A percentile compares a stretch with the other conserved stretches of the same genome.
phyloP scores from a whole-genome alignment of 2,888 invertebrate species.

The Ramazzottius varieornatus region DNA sequence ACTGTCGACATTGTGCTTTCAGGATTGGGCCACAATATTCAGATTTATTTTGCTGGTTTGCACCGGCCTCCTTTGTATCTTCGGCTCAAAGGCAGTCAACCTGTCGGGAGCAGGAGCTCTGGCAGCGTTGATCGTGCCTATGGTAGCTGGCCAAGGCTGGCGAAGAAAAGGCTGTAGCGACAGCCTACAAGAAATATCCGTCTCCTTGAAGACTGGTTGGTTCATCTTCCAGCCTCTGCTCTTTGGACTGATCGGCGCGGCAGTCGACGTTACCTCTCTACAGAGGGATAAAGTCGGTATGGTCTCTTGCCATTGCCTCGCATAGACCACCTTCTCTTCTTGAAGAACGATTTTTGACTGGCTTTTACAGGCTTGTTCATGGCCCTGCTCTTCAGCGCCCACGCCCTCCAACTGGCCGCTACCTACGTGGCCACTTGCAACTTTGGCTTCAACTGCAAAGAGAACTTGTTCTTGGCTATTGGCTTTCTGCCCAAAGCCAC shows the following conservation, averaged over 20 bases:
- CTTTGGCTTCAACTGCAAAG: background rate
- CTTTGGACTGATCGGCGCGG: constrained; percentile 71
- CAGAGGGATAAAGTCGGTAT: constrained; percentile 25
- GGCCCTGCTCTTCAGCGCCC: background rate
- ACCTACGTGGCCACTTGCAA: background rate
- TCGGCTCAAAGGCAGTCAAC: constrained; percentile 55
- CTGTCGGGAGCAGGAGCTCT: constrained; percentile 27
- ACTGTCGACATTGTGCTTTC: background rate
- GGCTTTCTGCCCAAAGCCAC: background rate
- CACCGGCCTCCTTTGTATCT: constrained; percentile 54
- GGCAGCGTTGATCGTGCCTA: background rate
- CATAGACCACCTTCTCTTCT: no score
- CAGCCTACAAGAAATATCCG: background rate
- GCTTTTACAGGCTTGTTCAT: background rate
- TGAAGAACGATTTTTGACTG: no score
- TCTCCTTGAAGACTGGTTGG: constrained; percentile 32
- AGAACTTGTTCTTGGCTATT: background rate
- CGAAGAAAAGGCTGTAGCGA: background rate
- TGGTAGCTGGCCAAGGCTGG: background rate
- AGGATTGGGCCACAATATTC: background rate
- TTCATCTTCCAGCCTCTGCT: constrained; percentile 80
- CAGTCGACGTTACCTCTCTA: constrained; percentile 38
- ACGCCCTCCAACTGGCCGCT: background rate
- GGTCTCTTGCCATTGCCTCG: no score
- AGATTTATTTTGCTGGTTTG: constrained; percentile 48